These are phyloP conservation scores for Archips crataeganus DNA, from an alignment of 2,888 invertebrate genomes.

Conservation along the genomic window DNA sequence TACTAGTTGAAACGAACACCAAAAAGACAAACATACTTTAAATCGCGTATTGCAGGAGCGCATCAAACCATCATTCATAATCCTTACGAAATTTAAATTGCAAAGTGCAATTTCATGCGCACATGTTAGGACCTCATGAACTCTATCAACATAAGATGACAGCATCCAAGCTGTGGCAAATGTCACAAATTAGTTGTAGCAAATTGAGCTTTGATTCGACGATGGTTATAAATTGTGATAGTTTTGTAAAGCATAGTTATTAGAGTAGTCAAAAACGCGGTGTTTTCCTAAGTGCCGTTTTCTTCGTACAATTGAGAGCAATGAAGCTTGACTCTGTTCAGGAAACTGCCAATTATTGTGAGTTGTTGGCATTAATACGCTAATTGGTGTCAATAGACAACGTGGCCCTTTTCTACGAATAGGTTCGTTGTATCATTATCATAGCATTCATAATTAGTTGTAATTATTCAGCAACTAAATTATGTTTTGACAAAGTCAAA, in stretches of 20 bases:
- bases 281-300: conserved; percentile 37
- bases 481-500: background rate
- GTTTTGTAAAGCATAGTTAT: conserved; percentile 5
- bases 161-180: conserved; percentile 8
- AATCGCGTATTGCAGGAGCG: background rate
- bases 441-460: background rate
- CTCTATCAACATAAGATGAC: conserved; percentile 5
- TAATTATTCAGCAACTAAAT: too few species aligned
- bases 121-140: conserved; percentile 8
- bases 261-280: conserved; percentile 22
- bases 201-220: conserved; percentile 8
- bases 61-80: background rate
- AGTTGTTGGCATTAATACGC: conserved; percentile 30
- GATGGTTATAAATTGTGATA: background rate
- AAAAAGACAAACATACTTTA: background rate
- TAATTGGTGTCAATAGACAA: conserved; percentile 35
- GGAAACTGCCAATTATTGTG: conserved; percentile 42
- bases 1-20: background rate
- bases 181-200: background rate
- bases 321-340: conserved; percentile 38
- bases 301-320: conserved; percentile 40
- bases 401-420: conserved; percentile 30
- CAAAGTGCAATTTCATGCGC: background rate
- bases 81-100: conserved; percentile 10
- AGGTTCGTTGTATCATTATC: background rate